Percentiles rank a stretch among this genome's conserved stretches.
Evolutionary conservation across 2,888 invertebrate genomes (phyloP).

Genomic region (Conchocele bisecta): DNA sequence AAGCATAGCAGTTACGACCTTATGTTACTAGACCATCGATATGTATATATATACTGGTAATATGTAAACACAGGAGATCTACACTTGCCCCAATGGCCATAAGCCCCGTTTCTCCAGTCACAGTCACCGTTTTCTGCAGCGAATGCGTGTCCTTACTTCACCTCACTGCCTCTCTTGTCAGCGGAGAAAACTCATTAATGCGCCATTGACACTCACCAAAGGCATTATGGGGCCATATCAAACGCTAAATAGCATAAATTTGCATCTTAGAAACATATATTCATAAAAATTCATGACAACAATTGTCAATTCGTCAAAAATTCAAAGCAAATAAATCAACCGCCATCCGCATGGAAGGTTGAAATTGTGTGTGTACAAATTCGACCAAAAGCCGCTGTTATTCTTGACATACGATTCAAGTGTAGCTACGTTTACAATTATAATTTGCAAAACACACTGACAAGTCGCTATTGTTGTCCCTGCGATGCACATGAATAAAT

Average conservation of each 20-base stretch:
- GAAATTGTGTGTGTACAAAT: slow-evolving; percentile 13
- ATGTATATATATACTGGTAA: no score
- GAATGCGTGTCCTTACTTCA: slow-evolving; percentile 30
- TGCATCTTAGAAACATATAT: slow-evolving; percentile 39
- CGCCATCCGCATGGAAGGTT: background rate
- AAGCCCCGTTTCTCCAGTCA: no score
- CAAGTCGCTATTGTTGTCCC: slow-evolving; percentile 32
- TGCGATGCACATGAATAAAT: slow-evolving; percentile 57
- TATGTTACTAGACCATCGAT: no score
- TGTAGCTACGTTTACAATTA: no score
- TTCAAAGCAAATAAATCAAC: slow-evolving; percentile 49
- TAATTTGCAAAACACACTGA: slow-evolving; percentile 9
- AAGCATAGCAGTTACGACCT: no score
- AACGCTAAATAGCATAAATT: slow-evolving; percentile 32
- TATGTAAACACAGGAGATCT: no score
- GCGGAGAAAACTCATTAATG: slow-evolving; percentile 41
- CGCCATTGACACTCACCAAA: slow-evolving; percentile 38
- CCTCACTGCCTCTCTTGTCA: slow-evolving; percentile 14
- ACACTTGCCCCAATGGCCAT: no score
- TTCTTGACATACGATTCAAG: no score
- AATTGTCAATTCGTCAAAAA: slow-evolving; percentile 29
- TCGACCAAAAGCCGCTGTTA: no score
- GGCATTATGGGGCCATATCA: no score
- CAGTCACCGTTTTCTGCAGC: no score
- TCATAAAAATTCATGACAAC: slow-evolving; percentile 33